phyloP scores from a whole-genome alignment of 2,113 vertebrate genomes.

The Chelonoidis abingdonii region DNA sequence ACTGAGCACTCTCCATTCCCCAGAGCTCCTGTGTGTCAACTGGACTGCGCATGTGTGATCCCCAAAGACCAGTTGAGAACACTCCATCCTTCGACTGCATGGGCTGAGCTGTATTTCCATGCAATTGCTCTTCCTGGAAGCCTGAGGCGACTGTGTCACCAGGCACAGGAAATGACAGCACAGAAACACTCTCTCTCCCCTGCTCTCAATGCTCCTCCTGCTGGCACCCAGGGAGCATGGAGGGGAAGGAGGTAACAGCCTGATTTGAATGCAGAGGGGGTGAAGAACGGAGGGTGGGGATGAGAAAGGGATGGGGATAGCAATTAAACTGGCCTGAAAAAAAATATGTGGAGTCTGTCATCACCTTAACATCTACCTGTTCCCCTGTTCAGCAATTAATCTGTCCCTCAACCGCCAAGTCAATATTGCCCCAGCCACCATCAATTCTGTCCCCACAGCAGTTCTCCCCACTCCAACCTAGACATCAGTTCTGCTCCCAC shows the following conservation, averaged over 20 bases:
- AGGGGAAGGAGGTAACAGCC: background rate
- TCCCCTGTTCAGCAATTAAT: background rate
- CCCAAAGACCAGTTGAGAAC: background rate
- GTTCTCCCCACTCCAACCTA: background rate
- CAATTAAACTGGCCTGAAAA: background rate
- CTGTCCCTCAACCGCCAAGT: background rate
- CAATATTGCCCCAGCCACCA: too few species aligned
- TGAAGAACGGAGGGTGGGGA: background rate
- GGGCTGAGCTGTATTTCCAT: background rate
- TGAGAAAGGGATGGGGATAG: background rate
- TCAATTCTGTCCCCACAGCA: background rate
- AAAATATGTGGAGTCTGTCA: background rate
- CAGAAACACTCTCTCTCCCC: background rate
- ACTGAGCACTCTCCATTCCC: background rate
- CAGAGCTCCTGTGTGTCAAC: background rate
- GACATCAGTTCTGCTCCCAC: background rate
- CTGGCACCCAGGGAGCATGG: background rate
- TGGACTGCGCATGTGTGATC: background rate
- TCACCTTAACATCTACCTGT: background rate
- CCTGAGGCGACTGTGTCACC: background rate
- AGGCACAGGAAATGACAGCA: background rate
- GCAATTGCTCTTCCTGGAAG: background rate
- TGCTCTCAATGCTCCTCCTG: background rate
- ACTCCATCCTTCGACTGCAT: background rate
- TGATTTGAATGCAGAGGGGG: background rate